Conservation (phyloP, 2,797 vertebrate species). For the Sardinella longiceps region DNA sequence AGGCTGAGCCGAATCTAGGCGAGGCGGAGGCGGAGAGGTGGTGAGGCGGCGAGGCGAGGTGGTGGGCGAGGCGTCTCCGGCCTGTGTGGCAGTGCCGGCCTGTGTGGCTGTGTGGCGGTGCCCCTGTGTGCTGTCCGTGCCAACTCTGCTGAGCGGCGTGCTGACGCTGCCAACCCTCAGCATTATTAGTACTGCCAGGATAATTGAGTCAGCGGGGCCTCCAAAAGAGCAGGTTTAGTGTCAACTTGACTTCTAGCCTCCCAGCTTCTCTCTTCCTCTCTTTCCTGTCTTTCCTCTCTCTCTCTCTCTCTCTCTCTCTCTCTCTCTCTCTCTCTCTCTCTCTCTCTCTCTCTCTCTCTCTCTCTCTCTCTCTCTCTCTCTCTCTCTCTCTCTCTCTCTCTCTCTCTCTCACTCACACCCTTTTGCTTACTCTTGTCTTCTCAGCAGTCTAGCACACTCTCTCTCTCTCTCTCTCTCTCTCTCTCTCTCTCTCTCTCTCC, state of each 20-base stretch:
- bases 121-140: background rate
- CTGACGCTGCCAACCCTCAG: slow-evolving; percentile 6
- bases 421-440: background rate
- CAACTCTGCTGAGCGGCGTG: slow-evolving; percentile 10
- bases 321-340: background rate
- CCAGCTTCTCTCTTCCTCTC: background rate
- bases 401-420: background rate
- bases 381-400: background rate
- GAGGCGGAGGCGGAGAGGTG: too few relatives aligned
- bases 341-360: background rate
- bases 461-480: background rate
- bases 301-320: background rate
- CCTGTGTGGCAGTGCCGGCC: background rate
- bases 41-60: background rate
- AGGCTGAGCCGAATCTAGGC: too few relatives aligned
- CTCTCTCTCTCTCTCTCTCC: background rate
- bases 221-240: slow-evolving; percentile 32
- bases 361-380: background rate
- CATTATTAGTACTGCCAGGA: slow-evolving; percentile 29
- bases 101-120: background rate
- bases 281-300: background rate
- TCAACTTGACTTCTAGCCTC: slow-evolving; percentile 25
- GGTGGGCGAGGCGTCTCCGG: background rate
- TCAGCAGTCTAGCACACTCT: background rate
- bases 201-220: slow-evolving; percentile 41